These are phyloP conservation scores for Melolontha melolontha DNA, from an alignment of 2,888 invertebrate species.

Conservation along the genomic window DNA sequence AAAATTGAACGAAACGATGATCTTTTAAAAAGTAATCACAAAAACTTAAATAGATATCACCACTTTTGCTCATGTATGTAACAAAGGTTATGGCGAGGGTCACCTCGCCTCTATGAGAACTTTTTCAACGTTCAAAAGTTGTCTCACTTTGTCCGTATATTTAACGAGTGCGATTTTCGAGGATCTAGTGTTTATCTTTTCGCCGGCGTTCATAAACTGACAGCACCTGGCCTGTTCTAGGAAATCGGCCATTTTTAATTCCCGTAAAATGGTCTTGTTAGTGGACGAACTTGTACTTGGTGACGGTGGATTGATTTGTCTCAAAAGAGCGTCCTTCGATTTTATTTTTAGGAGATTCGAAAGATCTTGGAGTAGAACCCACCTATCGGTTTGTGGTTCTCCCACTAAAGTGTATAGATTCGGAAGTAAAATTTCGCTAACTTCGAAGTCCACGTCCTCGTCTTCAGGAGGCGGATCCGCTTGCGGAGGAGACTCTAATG, in stretches of 20 bases:
- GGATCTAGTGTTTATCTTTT: conserved; percentile 82
- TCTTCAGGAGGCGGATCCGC: conserved; percentile 66
- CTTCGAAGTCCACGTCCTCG: conserved; percentile 82
- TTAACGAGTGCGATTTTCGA: conserved; percentile 85
- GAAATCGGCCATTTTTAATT: conserved; percentile 84
- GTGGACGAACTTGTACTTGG: conserved; percentile 57
- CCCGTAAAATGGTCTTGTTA: conserved; percentile 68
- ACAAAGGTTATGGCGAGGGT: conserved; percentile 57
- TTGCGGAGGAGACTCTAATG: conserved; percentile 69
- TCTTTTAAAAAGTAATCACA: conserved; percentile 42
- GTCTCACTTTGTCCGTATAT: conserved; percentile 86
- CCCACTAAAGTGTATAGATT: conserved; percentile 81
- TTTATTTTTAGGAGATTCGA: conserved; percentile 82
- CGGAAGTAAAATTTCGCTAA: conserved; percentile 82
- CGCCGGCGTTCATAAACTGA: conserved; percentile 81
- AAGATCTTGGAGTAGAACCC: conserved; percentile 85
- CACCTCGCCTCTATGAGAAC: conserved; percentile 73
- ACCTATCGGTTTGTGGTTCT: conserved; percentile 76
- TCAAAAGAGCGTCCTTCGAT: conserved; percentile 82
- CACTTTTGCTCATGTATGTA: conserved; percentile 32
- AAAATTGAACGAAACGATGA: conserved; percentile 31
- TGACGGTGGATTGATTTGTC: conserved; percentile 76
- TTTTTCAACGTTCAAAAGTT: conserved; percentile 85
- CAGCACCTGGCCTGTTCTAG: conserved; percentile 84
- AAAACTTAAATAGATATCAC: conserved; percentile 46